phyloP scores from a whole-genome alignment of 2,113 vertebrate genomes.

The Corydoras sp. region DNA sequence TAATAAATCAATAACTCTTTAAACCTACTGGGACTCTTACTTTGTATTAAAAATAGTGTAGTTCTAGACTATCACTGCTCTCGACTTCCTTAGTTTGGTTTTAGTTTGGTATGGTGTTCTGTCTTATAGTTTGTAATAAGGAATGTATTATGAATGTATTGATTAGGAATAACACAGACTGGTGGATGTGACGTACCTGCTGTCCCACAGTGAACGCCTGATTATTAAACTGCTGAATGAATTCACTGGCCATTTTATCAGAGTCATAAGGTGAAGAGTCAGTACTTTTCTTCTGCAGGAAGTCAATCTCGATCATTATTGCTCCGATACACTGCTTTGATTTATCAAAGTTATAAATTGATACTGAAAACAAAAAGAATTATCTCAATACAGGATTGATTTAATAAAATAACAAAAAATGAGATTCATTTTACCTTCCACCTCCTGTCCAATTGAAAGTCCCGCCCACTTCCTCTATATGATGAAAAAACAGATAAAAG shows the following conservation, averaged over 20 bases:
- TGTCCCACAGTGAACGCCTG: constrained; percentile 87
- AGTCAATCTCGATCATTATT: constrained; percentile 96
- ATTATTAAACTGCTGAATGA: constrained; percentile 97
- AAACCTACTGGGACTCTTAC: too few relatives aligned
- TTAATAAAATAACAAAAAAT: not conserved
- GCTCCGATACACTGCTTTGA: constrained; percentile 91
- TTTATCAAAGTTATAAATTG: constrained; percentile 90
- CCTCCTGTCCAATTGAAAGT: constrained; percentile 93
- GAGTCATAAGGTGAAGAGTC: constrained; percentile 94
- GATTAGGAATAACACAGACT: not conserved
- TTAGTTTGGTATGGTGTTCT: too few relatives aligned
- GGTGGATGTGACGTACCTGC: constrained; percentile 68
- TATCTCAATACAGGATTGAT: not conserved
- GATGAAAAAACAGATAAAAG: not conserved
- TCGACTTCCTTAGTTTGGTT: too few relatives aligned
- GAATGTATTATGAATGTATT: not conserved
- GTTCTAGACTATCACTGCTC: too few relatives aligned
- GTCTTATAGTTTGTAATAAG: not conserved
- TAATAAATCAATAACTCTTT: too few relatives aligned
- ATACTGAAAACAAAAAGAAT: constrained; percentile 59
- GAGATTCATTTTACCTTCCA: constrained; percentile 70
- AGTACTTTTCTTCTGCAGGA: constrained; percentile 92
- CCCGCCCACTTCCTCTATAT: constrained; percentile 93
- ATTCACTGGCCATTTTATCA: constrained; percentile 94
- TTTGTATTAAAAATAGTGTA: too few relatives aligned